These are phyloP conservation scores for Eustalomyia histrio DNA, from an alignment of 2,888 invertebrate species.

Conservation along the genomic window DNA sequence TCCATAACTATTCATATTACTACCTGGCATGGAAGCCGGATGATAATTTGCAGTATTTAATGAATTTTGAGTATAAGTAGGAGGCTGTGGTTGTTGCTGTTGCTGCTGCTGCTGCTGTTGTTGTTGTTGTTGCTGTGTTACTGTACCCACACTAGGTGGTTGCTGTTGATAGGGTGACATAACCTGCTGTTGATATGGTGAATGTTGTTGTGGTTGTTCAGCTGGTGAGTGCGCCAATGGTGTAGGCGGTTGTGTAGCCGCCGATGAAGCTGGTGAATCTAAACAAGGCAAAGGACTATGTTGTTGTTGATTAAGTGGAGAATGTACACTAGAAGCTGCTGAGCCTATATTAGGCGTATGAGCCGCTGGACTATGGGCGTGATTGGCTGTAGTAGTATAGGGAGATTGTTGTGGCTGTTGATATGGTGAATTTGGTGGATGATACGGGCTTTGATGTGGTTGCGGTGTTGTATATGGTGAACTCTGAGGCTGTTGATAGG, in stretches of 20 bases:
- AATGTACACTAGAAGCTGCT: conserved; percentile 65
- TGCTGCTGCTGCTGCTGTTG: conserved; percentile 66
- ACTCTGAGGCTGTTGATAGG: conserved; percentile 81
- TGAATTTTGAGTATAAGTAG: conserved; percentile 71
- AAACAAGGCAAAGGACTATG: conserved; percentile 73
- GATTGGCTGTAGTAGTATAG: conserved; percentile 66
- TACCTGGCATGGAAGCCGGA: conserved; percentile 67
- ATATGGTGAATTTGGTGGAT: conserved; percentile 73
- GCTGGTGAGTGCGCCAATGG: conserved; percentile 74
- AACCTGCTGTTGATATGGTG: conserved; percentile 80
- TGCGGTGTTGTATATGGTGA: conserved; percentile 80
- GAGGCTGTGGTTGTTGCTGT: conserved; percentile 58
- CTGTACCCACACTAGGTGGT: conserved; percentile 64
- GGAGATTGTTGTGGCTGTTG: conserved; percentile 69
- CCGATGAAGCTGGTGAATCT: conserved; percentile 76
- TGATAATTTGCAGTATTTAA: conserved; percentile 43
- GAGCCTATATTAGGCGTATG: conserved; percentile 44
- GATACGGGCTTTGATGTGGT: conserved; percentile 78
- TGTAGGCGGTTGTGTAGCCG: conserved; percentile 75
- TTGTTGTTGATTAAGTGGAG: conserved; percentile 70
- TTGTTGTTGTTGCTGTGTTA: conserved; percentile 60
- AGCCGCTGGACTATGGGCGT: conserved; percentile 70
- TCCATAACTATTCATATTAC: conserved; percentile 68
- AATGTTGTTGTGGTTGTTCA: conserved; percentile 77
- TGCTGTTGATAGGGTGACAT: conserved; percentile 79